phyloP scores from a whole-genome alignment of 2,888 invertebrate genomes.

The Sarcophaga rosellei region DNA sequence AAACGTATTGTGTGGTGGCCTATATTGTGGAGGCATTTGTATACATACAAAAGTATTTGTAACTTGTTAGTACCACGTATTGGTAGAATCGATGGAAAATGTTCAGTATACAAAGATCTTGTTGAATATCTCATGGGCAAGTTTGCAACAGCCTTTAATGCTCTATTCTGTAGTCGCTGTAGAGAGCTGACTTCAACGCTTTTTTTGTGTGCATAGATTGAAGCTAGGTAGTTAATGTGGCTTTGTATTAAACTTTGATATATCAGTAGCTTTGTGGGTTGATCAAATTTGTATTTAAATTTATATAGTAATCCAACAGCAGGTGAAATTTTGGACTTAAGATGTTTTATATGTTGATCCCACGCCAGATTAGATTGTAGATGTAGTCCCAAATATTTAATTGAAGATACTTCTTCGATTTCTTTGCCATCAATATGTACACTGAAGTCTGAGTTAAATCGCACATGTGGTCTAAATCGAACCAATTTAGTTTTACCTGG shows the following conservation, averaged over 20 bases:
- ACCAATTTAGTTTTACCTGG: slow-evolving; percentile 3
- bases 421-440: slow-evolving; percentile 16
- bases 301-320: background rate
- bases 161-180: too few relatives aligned
- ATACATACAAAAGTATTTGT: too few relatives aligned
- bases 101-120: too few relatives aligned
- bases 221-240: too few relatives aligned
- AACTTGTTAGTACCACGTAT: too few relatives aligned
- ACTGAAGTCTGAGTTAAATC: background rate
- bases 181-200: too few relatives aligned
- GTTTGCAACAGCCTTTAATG: too few relatives aligned
- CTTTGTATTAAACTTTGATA: too few relatives aligned
- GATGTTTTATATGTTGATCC: slow-evolving; percentile 9
- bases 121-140: too few relatives aligned
- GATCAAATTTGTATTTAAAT: background rate
- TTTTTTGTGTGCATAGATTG: too few relatives aligned
- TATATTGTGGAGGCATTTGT: background rate
- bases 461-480: slow-evolving; percentile 13
- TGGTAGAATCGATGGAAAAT: too few relatives aligned
- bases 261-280: too few relatives aligned
- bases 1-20: background rate
- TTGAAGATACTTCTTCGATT: background rate
- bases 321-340: slow-evolving; percentile 1
- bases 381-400: slow-evolving; percentile 17
- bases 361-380: slow-evolving; percentile 1